Evolutionary conservation across 1,140 invertebrate species (phyloP).

Genomic region (Zaprionus capensis): DNA sequence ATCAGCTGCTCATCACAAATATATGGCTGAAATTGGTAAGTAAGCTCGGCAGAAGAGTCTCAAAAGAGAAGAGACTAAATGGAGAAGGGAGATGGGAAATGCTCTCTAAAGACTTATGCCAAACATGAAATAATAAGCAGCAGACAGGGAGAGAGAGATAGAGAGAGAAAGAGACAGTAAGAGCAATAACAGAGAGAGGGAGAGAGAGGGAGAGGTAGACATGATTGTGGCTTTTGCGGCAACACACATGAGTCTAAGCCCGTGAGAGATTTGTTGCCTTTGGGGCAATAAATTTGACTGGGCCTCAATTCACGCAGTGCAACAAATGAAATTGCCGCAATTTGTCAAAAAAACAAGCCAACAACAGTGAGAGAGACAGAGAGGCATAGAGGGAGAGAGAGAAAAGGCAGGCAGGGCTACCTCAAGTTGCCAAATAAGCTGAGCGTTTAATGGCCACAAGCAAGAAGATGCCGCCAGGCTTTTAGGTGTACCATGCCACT

Average conservation of each 20-base stretch:
- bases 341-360: slow-evolving; percentile 49
- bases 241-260: slow-evolving; percentile 34
- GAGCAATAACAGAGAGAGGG: background rate
- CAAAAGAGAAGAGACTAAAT: background rate
- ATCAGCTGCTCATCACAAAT: slow-evolving; percentile 94
- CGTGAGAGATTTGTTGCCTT: slow-evolving; percentile 43
- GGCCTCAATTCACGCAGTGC: slow-evolving; percentile 31
- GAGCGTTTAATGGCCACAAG: slow-evolving; percentile 33
- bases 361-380: background rate
- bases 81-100: background rate
- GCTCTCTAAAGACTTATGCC: slow-evolving; percentile 1
- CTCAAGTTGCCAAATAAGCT: slow-evolving; percentile 32
- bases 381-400: background rate
- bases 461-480: background rate
- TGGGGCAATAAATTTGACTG: slow-evolving; percentile 37
- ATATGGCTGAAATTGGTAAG: slow-evolving; percentile 91
- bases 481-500: background rate
- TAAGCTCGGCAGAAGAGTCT: slow-evolving; percentile 12
- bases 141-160: background rate
- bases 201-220: background rate
- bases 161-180: no score
- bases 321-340: slow-evolving; percentile 58
- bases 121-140: slow-evolving; percentile 33
- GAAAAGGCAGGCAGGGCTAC: slow-evolving; percentile 10
- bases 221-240: slow-evolving; percentile 11